Evolutionary conservation across 2,113 vertebrate genomes (phyloP), one percentile per base, ranked within the genome.

Genomic region (Gymnogyps californianus): DNA sequence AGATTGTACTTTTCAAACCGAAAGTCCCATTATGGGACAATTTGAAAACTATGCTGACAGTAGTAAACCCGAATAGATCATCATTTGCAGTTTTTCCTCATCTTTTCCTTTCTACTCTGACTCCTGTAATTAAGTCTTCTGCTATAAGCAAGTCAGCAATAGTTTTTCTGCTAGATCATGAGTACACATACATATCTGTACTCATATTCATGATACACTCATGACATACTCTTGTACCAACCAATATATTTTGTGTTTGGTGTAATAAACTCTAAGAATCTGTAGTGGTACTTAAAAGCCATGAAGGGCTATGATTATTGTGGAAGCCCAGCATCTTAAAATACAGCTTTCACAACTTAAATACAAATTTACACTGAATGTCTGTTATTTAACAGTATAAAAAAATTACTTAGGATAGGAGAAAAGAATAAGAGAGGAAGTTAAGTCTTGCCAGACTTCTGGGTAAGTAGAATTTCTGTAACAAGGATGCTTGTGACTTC

Each of bases 31-130:
- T 96, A 90, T 6, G 12, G 70, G 54, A 74, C 49, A 49, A n/a
- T 87, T 93, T 91, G 88, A 97, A 96, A 93, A 93, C 66, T 82
- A 16, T 83, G 47, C 75, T 95, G 89, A 94, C 92, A 93, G 67
- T 40, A 83, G 66, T 93, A 94, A 97, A 89, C 90, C 64, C 51
- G 77, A 87, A 31, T 9, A 91, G 75, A 55, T 95, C 71, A 77
- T 85, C 95, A 36, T 94, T 95, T 96, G 62, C 40, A 49, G 72
- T 84, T 89, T 93, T 80, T 71, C 42, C 51, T 93, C 93, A 55
- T 71, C 67, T 97, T 85, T 87, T 74, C 55, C 32, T 78, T 88
- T 90, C 19, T 52, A 31, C 10, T 40, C 15, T 34, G 21, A 57
- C n/a, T 89, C 49, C 22, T 82, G 5, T 62, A 89, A 87, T 83